Percentiles rank a stretch among this genome's conserved stretches.
Evolutionary conservation across 2,888 invertebrate genomes (phyloP).

Genomic region (Callosobruchus maculatus): DNA sequence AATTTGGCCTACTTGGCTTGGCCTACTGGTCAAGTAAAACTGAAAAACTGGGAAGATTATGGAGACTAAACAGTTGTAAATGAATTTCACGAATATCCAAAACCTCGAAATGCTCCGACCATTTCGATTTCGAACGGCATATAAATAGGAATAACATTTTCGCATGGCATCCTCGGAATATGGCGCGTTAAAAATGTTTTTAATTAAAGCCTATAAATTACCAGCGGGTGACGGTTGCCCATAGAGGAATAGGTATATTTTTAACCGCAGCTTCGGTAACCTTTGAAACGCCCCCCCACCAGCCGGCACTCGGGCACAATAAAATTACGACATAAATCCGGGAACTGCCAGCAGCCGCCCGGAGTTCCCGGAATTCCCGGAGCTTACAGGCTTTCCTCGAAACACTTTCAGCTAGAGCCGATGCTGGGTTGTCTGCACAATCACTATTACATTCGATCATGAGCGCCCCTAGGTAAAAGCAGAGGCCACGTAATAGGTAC

Average conservation of each 20-base stretch:
- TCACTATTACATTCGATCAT: not conserved
- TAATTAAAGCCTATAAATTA: not conserved
- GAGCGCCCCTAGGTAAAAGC: too few species aligned
- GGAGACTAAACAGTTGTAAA: too few species aligned
- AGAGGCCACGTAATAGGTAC: too few species aligned
- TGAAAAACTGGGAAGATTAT: too few species aligned
- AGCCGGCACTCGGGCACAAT: not conserved
- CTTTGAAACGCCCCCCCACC: not conserved
- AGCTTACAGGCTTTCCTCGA: not conserved
- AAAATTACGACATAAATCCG: not conserved
- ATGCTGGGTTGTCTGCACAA: not conserved
- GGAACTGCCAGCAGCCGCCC: not conserved
- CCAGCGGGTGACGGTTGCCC: not conserved
- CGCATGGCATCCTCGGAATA: not conserved
- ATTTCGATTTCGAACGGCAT: too few species aligned
- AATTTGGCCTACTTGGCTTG: too few species aligned
- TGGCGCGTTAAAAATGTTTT: not conserved
- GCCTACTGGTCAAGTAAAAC: too few species aligned
- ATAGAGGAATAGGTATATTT: too few species aligned
- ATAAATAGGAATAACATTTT: too few species aligned
- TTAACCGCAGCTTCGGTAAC: not conserved
- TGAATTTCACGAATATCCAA: too few species aligned
- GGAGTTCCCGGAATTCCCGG: not conserved
- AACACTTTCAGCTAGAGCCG: not conserved
- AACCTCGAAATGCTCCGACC: too few species aligned